Evolutionary conservation across 1,140 invertebrate genomes (phyloP).

Genomic region (Pseudomyrmex gracilis): DNA sequence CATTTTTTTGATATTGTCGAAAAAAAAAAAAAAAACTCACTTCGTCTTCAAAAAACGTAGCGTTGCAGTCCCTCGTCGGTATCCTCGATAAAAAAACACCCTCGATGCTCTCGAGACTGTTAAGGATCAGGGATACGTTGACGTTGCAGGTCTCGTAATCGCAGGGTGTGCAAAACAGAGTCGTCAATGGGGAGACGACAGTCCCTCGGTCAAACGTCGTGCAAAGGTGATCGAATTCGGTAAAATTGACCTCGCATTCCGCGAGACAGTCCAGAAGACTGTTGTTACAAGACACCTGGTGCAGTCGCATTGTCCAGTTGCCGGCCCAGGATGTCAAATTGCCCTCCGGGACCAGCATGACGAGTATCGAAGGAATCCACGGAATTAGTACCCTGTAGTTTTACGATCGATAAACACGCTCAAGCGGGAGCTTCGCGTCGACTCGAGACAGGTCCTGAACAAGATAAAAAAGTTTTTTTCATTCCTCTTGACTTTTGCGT

Average conservation of each 20-base stretch:
- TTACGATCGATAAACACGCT: slow-evolving; percentile 39
- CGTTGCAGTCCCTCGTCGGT: slow-evolving; percentile 72
- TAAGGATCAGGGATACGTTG: slow-evolving; percentile 76
- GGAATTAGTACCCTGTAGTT: slow-evolving; percentile 30
- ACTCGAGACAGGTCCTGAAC: neutral
- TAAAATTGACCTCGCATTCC: slow-evolving; percentile 44
- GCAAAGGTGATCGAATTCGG: slow-evolving; percentile 74
- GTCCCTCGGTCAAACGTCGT: slow-evolving; percentile 48
- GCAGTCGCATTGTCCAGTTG: slow-evolving; percentile 74
- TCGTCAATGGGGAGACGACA: slow-evolving; percentile 52
- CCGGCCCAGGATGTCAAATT: slow-evolving; percentile 72
- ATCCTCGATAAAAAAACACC: slow-evolving; percentile 77
- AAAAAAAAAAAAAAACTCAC: slow-evolving; percentile 48
- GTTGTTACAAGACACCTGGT: slow-evolving; percentile 74
- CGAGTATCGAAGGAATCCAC: slow-evolving; percentile 16
- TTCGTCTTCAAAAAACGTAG: slow-evolving; percentile 64
- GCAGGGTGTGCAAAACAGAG: slow-evolving; percentile 74
- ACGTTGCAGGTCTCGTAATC: slow-evolving; percentile 72
- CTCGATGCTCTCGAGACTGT: slow-evolving; percentile 75
- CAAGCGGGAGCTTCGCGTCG: neutral
- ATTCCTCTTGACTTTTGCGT: no score
- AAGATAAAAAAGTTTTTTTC: neutral
- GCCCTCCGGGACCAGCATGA: slow-evolving; percentile 52
- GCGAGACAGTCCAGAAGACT: slow-evolving; percentile 62
- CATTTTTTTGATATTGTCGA: neutral